A percentile compares a stretch with the other conserved stretches of the same genome.
These are phyloP conservation scores for Thera obeliscata DNA, from an alignment of 2,888 invertebrate species.

Conservation along the genomic window DNA sequence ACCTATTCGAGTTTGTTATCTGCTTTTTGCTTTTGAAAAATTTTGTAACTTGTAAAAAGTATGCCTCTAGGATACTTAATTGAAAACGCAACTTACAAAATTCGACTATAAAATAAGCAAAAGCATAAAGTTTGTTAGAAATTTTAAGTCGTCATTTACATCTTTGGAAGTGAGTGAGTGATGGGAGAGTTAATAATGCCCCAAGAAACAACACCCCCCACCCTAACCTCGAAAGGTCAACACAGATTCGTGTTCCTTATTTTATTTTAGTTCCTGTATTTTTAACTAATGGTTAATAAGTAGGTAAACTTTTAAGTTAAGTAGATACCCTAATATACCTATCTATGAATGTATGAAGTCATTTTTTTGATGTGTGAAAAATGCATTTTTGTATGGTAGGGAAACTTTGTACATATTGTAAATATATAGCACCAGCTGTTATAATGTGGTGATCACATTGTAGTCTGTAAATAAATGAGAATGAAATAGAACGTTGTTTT, in stretches of 20 bases:
- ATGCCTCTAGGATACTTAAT: too few relatives aligned
- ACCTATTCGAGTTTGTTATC: too few relatives aligned
- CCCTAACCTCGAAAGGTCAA: constrained; percentile 16
- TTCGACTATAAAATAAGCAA: too few relatives aligned
- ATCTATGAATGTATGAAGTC: constrained; percentile 43
- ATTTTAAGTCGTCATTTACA: too few relatives aligned
- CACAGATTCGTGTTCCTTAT: constrained; percentile 59
- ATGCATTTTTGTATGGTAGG: constrained; percentile 66
- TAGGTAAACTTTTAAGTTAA: background rate
- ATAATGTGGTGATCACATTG: constrained; percentile 81
- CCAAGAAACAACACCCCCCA: too few relatives aligned
- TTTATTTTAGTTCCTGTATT: constrained; percentile 59
- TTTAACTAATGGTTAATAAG: constrained; percentile 41
- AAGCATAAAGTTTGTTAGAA: too few relatives aligned
- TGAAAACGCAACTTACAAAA: too few relatives aligned
- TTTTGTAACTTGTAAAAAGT: too few relatives aligned
- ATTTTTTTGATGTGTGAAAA: constrained; percentile 54
- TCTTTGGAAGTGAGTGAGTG: too few relatives aligned
- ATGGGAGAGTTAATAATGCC: too few relatives aligned
- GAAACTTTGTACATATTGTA: constrained; percentile 65
- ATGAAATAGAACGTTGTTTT: constrained; percentile 56
- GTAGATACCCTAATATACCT: constrained; percentile 1
- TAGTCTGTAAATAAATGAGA: constrained; percentile 82
- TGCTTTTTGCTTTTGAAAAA: too few relatives aligned
- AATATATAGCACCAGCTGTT: constrained; percentile 75